These are phyloP conservation scores for Scylla paramamosain DNA, from an alignment of 1,140 invertebrate genomes.

Conservation along the genomic window DNA sequence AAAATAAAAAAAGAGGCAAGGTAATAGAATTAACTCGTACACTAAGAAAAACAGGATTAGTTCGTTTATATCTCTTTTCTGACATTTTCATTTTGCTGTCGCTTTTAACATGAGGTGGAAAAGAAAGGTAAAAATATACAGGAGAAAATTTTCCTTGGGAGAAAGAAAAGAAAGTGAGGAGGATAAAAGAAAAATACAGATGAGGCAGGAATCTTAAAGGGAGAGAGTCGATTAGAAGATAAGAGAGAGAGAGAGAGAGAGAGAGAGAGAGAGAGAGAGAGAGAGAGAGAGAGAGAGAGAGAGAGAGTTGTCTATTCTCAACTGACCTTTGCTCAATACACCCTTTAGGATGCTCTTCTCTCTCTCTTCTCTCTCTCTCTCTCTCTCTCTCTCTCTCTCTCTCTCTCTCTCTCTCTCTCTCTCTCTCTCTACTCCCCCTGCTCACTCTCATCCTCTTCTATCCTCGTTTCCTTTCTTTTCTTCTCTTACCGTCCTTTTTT, in stretches of 20 bases:
- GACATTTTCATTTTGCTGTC: too few species aligned
- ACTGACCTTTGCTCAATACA: too few species aligned
- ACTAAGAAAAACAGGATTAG: too few species aligned
- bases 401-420: conserved; percentile 29
- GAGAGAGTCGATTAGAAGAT: neutral
- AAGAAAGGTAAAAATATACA: neutral
- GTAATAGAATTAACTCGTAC: too few species aligned
- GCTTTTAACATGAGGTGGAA: too few species aligned
- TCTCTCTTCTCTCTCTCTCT: neutral
- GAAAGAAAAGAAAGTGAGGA: neutral
- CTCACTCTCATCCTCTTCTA: neutral
- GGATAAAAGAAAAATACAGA: neutral
- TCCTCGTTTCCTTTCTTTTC: neutral
- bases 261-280: conserved; percentile 20
- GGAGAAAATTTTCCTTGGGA: neutral
- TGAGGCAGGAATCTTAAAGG: neutral
- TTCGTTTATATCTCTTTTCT: too few species aligned
- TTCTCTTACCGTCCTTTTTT: too few species aligned
- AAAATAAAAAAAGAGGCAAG: too few species aligned
- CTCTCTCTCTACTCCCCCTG: neutral
- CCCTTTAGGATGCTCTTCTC: too few species aligned
- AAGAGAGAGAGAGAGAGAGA: neutral
- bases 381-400: conserved; percentile 19
- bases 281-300: conserved; percentile 20
- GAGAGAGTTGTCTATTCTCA: neutral